These are phyloP conservation scores for Sesamia inferens DNA, from an alignment of 2,888 invertebrate species.

Conservation along the genomic window DNA sequence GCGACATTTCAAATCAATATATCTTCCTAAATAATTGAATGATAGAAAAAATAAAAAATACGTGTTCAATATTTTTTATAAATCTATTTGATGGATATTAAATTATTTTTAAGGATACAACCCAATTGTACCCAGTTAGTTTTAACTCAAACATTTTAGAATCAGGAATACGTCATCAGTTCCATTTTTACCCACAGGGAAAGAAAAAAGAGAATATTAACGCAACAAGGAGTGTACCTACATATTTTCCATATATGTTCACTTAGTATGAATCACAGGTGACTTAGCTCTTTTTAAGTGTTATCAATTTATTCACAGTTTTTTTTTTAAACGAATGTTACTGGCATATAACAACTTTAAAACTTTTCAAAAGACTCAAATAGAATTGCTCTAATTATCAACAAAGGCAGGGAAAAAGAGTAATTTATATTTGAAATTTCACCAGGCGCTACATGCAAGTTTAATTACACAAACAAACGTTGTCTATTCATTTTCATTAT, in stretches of 20 bases:
- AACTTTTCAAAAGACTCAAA: not conserved
- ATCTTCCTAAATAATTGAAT: no score
- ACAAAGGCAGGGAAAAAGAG: slow-evolving; percentile 23
- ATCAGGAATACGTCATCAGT: not conserved
- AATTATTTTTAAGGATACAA: no score
- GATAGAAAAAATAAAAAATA: no score
- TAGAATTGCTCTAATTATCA: slow-evolving; percentile 19
- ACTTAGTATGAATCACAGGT: slow-evolving; percentile 26
- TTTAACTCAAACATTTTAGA: not conserved
- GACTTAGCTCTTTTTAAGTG: slow-evolving; percentile 16
- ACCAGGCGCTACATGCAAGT: slow-evolving; percentile 40
- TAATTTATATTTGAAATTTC: slow-evolving; percentile 31
- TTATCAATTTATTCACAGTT: slow-evolving; percentile 3
- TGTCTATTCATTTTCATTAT: slow-evolving; percentile 59
- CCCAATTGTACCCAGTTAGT: no score
- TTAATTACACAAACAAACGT: slow-evolving; percentile 58
- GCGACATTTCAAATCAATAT: no score
- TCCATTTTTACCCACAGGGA: not conserved
- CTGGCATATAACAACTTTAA: not conserved
- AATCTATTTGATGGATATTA: no score
- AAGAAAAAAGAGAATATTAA: not conserved
- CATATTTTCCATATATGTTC: not conserved
- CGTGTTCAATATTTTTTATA: no score
- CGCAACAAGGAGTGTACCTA: not conserved
- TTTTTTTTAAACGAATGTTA: not conserved